A percentile compares a stretch with the other conserved stretches of the same genome.
Conservation (phyloP, 2,113 vertebrate species). For the Solenodon paradoxus region DNA sequence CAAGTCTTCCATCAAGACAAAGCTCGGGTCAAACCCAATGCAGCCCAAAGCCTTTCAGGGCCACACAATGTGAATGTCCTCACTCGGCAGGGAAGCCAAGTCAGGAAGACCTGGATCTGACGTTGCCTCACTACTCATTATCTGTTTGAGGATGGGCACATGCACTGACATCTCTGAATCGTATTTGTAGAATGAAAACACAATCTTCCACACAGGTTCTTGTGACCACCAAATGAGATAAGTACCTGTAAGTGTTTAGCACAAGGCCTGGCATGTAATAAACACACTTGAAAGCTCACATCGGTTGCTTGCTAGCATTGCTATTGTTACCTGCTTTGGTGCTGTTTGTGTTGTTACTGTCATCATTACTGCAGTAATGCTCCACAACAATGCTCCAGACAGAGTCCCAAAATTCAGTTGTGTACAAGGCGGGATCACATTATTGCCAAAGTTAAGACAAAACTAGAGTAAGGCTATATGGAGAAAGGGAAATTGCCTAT, state of each 20-base stretch:
- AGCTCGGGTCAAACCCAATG: neutral
- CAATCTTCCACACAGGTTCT: neutral
- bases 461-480: neutral
- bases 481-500: neutral
- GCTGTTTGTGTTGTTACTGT: neutral
- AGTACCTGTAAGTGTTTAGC: neutral
- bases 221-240: slow-evolving; percentile 2
- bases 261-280: neutral
- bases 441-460: neutral
- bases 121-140: neutral
- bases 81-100: neutral
- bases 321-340: neutral
- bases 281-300: neutral
- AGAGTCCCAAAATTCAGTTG: neutral
- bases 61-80: neutral
- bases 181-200: neutral
- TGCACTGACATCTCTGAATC: neutral
- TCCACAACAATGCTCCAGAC: neutral
- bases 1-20: neutral
- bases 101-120: neutral
- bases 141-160: neutral
- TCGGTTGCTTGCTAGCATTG: neutral
- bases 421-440: neutral
- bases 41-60: neutral
- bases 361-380: neutral